Conservation (phyloP, 2,797 vertebrate species). For the Sebastes goodei region DNA sequence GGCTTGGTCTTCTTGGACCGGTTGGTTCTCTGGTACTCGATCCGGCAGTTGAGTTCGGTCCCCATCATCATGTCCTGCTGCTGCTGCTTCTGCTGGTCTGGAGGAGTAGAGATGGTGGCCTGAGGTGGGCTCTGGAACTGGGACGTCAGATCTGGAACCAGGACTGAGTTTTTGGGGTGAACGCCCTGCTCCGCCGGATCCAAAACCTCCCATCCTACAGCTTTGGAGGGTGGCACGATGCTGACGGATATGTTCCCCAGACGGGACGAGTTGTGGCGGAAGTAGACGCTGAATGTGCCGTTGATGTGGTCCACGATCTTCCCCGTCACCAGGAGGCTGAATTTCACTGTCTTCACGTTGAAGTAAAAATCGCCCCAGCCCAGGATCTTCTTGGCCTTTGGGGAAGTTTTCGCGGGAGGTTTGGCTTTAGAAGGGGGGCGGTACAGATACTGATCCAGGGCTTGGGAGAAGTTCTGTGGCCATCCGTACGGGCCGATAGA, state of each 20-base stretch:
- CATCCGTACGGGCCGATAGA: conserved; percentile 83
- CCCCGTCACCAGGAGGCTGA: conserved; percentile 94
- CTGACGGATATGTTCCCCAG: conserved; percentile 95
- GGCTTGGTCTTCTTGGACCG: conserved; percentile 92
- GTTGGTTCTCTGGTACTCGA: conserved; percentile 96
- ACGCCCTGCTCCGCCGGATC: neutral
- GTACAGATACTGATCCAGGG: conserved; percentile 72
- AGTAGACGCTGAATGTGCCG: conserved; percentile 96
- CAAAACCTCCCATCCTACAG: conserved; percentile 86
- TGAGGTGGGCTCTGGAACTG: conserved; percentile 75
- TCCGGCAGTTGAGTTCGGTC: conserved; percentile 91
- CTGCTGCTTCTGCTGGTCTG: conserved; percentile 56
- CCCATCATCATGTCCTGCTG: conserved; percentile 79
- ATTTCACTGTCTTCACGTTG: conserved; percentile 93
- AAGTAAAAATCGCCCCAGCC: conserved; percentile 98
- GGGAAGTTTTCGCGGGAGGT: conserved; percentile 81
- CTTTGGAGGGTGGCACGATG: conserved; percentile 93
- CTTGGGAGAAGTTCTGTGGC: conserved; percentile 87
- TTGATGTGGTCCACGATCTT: conserved; percentile 98
- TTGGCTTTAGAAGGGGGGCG: conserved; percentile 81
- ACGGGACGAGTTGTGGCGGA: conserved; percentile 96
- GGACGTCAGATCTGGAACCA: conserved; percentile 70
- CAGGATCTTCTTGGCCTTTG: conserved; percentile 93
- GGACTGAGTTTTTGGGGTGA: conserved; percentile 46
- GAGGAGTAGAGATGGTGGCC: conserved; percentile 70